phyloP scores from a whole-genome alignment of 30 jellyfish, hydroid and myxozoan genomes.

The Nemopilema nomurai region DNA sequence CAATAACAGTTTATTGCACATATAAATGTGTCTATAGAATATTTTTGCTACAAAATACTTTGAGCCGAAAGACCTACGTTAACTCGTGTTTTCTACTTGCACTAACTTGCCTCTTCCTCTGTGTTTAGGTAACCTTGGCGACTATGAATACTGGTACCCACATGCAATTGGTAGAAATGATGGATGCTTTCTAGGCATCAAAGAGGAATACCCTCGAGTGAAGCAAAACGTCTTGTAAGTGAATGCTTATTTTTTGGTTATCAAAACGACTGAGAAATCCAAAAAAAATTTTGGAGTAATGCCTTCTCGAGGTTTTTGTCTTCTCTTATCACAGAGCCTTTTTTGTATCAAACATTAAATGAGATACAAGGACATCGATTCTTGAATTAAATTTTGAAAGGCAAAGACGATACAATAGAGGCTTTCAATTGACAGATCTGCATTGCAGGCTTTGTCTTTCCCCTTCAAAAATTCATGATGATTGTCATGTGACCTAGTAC shows the following conservation, averaged over 20 bases:
- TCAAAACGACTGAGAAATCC: too few species aligned
- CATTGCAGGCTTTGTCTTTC: too few species aligned
- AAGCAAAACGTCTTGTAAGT: constrained; percentile 60
- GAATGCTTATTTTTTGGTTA: background rate
- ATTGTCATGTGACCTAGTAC: too few species aligned
- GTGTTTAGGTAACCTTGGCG: constrained; percentile 64
- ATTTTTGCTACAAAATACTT: background rate
- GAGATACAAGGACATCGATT: too few species aligned
- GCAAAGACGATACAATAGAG: too few species aligned
- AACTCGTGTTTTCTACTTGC: background rate
- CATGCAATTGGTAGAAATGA: constrained; percentile 83
- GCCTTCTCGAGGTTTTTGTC: background rate
- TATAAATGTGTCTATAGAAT: too few species aligned
- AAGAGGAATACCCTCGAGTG: constrained; percentile 75
- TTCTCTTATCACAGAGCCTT: background rate
- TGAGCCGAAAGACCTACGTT: background rate
- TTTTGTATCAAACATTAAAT: too few species aligned
- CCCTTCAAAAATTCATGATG: too few species aligned
- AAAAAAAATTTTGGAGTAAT: background rate
- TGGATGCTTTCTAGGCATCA: constrained; percentile 88
- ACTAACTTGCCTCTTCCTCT: constrained; percentile 1
- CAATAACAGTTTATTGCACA: too few species aligned
- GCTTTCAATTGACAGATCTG: too few species aligned
- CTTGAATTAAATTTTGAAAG: too few species aligned
- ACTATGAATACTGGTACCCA: constrained; percentile 78